phyloP scores from a whole-genome alignment of 2,113 vertebrate species.

The Pan paniscus region DNA sequence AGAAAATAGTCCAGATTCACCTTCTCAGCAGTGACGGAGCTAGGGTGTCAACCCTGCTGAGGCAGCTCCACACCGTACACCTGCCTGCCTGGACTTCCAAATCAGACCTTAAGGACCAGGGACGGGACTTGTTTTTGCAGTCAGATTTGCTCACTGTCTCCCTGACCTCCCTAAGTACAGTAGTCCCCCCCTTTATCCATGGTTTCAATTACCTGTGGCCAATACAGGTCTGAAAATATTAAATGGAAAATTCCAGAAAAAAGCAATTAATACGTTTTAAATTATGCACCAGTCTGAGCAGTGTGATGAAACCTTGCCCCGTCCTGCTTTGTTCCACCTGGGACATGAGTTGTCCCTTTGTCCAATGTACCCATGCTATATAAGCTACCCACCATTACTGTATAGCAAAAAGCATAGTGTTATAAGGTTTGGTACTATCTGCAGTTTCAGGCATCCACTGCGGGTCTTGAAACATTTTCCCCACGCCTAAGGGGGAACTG shows the following conservation, averaged over 20 bases:
- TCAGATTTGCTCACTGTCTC: neutral
- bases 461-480: neutral
- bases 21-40: fast-evolving
- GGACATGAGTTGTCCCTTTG: neutral
- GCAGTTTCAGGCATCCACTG: neutral
- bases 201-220: neutral
- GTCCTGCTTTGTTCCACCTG: neutral
- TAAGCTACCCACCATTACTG: neutral
- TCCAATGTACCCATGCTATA: neutral
- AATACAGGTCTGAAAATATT: neutral
- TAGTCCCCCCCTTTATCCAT: neutral
- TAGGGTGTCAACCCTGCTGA: fast-evolving
- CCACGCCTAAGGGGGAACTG: neutral
- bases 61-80: fast-evolving
- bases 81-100: neutral
- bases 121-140: neutral
- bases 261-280: neutral
- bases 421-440: neutral
- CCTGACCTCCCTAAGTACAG: neutral
- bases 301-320: neutral
- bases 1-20: fast-evolving
- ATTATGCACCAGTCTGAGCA: neutral
- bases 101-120: neutral
- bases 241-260: neutral
- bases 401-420: neutral